These are phyloP conservation scores for Gallinago undulata DNA, from an alignment of 2,113 vertebrate species.

Conservation along the genomic window DNA sequence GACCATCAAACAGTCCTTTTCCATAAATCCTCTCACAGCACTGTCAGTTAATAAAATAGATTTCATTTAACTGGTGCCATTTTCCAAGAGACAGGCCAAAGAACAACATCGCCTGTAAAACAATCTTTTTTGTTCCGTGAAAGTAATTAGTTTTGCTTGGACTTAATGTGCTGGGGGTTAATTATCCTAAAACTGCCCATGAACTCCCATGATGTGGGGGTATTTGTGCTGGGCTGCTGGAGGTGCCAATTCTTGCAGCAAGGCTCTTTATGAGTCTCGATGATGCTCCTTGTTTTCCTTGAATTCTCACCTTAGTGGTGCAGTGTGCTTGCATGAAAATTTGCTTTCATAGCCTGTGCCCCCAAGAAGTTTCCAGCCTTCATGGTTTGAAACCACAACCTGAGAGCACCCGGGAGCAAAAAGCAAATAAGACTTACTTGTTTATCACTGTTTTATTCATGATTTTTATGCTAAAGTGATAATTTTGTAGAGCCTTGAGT, in stretches of 20 bases:
- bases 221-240: neutral
- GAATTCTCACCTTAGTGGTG: neutral
- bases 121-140: conserved; percentile 4
- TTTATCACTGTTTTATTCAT: neutral
- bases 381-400: neutral
- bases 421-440: neutral
- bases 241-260: neutral
- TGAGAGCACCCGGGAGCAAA: neutral
- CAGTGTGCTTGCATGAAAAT: neutral
- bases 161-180: conserved; percentile 41
- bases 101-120: conserved; percentile 48
- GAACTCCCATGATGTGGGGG: neutral
- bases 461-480: neutral
- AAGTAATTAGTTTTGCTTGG: conserved; percentile 60
- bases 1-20: neutral
- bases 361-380: neutral
- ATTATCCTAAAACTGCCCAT: conserved; percentile 23
- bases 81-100: conserved; percentile 39
- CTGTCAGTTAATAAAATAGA: conserved; percentile 26
- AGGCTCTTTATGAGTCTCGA: neutral
- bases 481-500: neutral
- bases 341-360: neutral
- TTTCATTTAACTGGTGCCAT: conserved; percentile 15
- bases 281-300: conserved; percentile 1
- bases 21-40: conserved; percentile 21